Percentiles rank a stretch among this genome's conserved stretches.
These are phyloP conservation scores for Cacatua alba DNA, from an alignment of 2,113 vertebrate genomes.

Conservation along the genomic window DNA sequence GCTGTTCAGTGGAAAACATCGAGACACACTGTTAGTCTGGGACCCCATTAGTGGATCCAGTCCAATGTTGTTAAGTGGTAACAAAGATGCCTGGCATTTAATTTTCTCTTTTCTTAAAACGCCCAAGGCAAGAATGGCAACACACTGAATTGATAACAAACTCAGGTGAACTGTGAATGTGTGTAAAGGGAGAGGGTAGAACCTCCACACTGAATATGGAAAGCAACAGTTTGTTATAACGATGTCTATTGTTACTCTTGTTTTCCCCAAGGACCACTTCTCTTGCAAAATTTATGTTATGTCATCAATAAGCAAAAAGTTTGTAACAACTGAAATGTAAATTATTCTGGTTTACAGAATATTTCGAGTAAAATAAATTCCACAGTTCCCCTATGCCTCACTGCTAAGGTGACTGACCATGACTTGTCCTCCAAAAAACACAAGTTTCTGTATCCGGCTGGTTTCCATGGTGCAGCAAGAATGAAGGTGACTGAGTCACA, in stretches of 20 bases:
- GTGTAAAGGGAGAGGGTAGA: neutral
- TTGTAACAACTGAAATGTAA: neutral
- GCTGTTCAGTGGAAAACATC: neutral
- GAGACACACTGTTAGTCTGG: neutral
- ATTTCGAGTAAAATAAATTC: neutral
- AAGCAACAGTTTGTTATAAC: neutral
- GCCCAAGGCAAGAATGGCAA: neutral
- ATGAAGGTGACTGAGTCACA: neutral
- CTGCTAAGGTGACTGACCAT: neutral
- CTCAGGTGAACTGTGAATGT: rapidly evolving
- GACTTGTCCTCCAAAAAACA: neutral
- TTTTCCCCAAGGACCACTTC: neutral
- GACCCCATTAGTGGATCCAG: neutral
- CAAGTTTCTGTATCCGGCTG: neutral
- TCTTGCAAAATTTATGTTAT: neutral
- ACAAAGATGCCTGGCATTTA: neutral
- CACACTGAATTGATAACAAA: neutral
- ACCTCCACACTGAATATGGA: rapidly evolving
- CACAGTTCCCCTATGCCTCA: neutral
- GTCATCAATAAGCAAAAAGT: neutral
- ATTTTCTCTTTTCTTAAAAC: neutral
- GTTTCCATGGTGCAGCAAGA: neutral
- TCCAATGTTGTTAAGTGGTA: neutral
- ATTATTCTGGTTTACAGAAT: neutral
- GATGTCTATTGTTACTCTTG: neutral